Evolutionary conservation across 1,140 invertebrate species (phyloP).

Genomic region (Rhagoletis zephyria): DNA sequence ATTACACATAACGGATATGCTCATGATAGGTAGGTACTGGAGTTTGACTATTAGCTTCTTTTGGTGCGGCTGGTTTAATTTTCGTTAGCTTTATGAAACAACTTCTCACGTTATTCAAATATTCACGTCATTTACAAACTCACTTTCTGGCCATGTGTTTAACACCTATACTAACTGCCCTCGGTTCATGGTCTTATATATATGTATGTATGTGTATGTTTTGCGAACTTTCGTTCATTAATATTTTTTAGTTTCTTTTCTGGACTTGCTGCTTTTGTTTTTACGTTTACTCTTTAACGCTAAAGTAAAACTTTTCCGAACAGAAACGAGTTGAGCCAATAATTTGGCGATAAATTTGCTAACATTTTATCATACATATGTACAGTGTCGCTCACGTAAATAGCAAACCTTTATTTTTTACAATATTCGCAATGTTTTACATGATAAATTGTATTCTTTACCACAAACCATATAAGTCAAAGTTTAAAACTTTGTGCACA

Average conservation of each 20-base stretch:
- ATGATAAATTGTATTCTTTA: no score
- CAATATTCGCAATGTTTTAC: no score
- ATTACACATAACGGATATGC: conserved; percentile 9
- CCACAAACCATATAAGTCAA: no score
- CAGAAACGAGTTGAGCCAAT: not conserved
- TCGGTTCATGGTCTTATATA: not conserved
- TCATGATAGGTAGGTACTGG: conserved; percentile 5
- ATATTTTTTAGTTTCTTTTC: not conserved
- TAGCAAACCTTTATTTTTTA: no score
- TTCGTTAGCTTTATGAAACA: conserved; percentile 37
- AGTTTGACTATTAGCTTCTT: not conserved
- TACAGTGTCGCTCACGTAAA: no score
- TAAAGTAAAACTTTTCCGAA: conserved; percentile 5
- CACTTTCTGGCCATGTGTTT: not conserved
- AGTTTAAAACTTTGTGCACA: no score
- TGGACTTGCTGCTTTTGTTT: not conserved
- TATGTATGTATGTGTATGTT: not conserved
- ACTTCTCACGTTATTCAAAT: conserved; percentile 53
- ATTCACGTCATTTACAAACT: conserved; percentile 50
- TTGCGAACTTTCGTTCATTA: conserved; percentile 9
- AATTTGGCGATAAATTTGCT: not conserved
- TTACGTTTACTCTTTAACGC: not conserved
- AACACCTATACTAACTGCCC: not conserved
- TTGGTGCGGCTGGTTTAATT: not conserved
- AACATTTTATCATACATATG: no score